Evolutionary conservation across 2,888 invertebrate species (phyloP).

Genomic region (Mythimna impura): DNA sequence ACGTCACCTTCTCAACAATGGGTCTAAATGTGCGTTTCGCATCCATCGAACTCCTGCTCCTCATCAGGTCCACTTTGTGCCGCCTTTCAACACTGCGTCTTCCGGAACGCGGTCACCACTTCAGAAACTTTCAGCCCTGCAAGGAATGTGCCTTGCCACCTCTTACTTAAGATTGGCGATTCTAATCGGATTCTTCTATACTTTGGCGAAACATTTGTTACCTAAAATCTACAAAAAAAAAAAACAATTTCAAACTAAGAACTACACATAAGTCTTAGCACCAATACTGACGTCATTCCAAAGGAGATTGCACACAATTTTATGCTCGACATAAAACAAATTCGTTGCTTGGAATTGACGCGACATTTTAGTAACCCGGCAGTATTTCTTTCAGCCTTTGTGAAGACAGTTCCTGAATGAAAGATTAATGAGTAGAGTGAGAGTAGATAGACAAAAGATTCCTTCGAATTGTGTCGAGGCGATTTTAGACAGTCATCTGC

Average conservation of each 20-base stretch:
- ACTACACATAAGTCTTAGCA: constrained; percentile 14
- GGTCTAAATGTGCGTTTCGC: too few species aligned
- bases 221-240: neutral
- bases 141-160: too few species aligned
- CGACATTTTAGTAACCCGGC: constrained; percentile 56
- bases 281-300: constrained; percentile 25
- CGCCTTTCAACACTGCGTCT: too few species aligned
- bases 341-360: constrained; percentile 38
- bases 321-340: constrained; percentile 41
- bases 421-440: constrained; percentile 73
- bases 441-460: constrained; percentile 52
- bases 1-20: too few species aligned
- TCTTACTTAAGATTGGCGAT: too few species aligned
- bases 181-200: too few species aligned
- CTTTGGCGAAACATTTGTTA: too few species aligned
- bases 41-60: too few species aligned
- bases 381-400: constrained; percentile 63
- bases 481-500: constrained; percentile 50
- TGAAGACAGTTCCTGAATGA: constrained; percentile 67
- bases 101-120: too few species aligned
- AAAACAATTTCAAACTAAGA: constrained; percentile 17
- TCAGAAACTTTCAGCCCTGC: too few species aligned
- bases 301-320: constrained; percentile 37
- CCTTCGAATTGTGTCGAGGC: constrained; percentile 34
- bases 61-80: too few species aligned